phyloP scores from a whole-genome alignment of 1,140 invertebrate genomes.

The Chrysomallon squamiferum region DNA sequence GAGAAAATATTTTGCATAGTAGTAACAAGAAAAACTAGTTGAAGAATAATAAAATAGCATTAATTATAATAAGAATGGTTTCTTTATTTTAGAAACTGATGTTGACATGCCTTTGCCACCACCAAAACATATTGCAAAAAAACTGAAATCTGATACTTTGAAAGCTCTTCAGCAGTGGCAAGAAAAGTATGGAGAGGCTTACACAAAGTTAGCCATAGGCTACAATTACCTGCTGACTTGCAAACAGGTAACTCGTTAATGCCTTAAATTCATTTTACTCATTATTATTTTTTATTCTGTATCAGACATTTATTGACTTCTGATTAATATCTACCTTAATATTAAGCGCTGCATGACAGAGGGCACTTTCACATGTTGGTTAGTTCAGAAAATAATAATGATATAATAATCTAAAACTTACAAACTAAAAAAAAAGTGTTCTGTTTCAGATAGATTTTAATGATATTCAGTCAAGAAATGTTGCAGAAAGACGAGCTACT shows the following conservation, averaged over 20 bases:
- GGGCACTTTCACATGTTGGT: not conserved
- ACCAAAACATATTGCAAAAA: constrained; percentile 64
- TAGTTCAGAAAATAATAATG: not conserved
- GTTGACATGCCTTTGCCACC: constrained; percentile 64
- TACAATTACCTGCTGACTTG: constrained; percentile 66
- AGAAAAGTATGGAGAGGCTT: constrained; percentile 64
- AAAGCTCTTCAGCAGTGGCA: constrained; percentile 67
- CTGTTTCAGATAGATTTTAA: constrained; percentile 63
- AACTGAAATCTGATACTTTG: constrained; percentile 63
- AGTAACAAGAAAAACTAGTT: no score
- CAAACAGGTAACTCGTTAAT: constrained; percentile 61
- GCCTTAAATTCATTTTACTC: not conserved
- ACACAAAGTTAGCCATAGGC: constrained; percentile 65
- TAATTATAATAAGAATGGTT: no score
- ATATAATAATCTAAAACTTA: not conserved
- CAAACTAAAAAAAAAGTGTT: not conserved
- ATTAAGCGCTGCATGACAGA: not conserved
- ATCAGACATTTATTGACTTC: not conserved
- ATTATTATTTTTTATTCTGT: no score
- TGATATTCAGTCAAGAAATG: constrained; percentile 47
- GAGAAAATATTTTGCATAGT: no score
- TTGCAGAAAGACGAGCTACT: constrained; percentile 40
- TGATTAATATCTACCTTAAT: not conserved
- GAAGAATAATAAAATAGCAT: no score
- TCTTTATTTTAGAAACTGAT: constrained; percentile 59